Evolutionary conservation across 1,140 invertebrate genomes (phyloP).

Genomic region (Mactra quadrangularis): DNA sequence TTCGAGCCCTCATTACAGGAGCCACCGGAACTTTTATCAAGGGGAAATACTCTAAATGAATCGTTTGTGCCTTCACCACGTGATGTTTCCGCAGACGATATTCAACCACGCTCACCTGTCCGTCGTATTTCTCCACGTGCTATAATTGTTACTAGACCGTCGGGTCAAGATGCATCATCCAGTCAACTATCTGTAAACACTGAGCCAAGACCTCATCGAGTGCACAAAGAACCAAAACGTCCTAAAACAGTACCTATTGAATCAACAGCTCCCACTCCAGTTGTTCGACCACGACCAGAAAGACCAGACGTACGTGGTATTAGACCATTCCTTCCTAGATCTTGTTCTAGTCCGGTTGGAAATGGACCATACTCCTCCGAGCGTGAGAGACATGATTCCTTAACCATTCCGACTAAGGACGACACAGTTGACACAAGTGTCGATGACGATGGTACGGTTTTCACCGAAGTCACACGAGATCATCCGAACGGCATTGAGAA

Average conservation of each 20-base stretch:
- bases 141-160: conserved; percentile 2
- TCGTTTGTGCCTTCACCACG: conserved; percentile 27
- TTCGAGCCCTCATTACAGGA: conserved; percentile 36
- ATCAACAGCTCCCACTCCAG: conserved; percentile 49
- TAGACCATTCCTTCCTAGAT: conserved; percentile 36
- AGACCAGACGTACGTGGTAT: conserved; percentile 36
- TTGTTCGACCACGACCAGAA: conserved; percentile 54
- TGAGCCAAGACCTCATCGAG: conserved; percentile 18
- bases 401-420: neutral
- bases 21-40: conserved; percentile 37
- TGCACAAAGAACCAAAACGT: conserved; percentile 47
- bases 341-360: conserved; percentile 43
- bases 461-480: neutral
- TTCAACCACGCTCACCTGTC: conserved; percentile 3
- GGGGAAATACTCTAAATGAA: conserved; percentile 41
- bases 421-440: neutral
- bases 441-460: conserved; percentile 1
- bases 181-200: neutral
- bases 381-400: too few species aligned
- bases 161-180: neutral
- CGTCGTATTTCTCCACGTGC: conserved; percentile 45
- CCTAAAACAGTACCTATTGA: conserved; percentile 55
- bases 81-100: conserved; percentile 30
- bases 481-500: neutral
- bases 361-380: neutral